Evolutionary conservation across 2,888 invertebrate species (phyloP).

Genomic region (Lasioglossum marginatum): DNA sequence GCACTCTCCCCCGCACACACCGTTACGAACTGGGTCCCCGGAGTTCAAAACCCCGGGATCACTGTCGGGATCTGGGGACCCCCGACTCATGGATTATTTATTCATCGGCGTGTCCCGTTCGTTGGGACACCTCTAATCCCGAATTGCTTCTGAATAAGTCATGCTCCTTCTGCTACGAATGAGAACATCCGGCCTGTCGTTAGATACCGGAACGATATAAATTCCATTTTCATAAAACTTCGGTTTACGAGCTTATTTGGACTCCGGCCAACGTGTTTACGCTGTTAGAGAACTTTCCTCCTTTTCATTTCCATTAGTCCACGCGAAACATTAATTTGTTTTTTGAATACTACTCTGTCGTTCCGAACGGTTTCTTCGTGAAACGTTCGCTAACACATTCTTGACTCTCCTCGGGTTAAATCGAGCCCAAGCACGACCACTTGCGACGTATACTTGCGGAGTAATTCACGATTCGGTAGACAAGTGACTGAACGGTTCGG

Average conservation of each 20-base stretch:
- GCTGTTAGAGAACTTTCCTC: too few species aligned
- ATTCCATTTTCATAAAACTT: not conserved
- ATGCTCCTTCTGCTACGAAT: not conserved
- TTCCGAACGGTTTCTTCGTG: too few species aligned
- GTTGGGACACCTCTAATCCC: constrained; percentile 4
- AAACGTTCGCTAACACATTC: not conserved
- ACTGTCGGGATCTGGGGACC: not conserved
- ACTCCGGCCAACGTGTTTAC: not conserved
- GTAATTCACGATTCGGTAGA: too few species aligned
- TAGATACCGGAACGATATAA: not conserved
- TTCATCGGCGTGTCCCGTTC: constrained; percentile 4
- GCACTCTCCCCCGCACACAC: not conserved
- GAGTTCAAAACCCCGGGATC: not conserved
- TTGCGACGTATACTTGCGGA: too few species aligned
- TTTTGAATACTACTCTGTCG: too few species aligned
- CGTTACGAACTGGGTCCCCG: constrained; percentile 28
- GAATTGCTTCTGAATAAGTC: constrained; percentile 6
- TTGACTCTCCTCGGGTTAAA: not conserved
- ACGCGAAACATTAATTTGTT: not conserved
- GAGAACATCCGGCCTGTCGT: not conserved
- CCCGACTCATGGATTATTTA: not conserved
- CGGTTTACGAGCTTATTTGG: not conserved
- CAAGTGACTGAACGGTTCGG: not conserved
- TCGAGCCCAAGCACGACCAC: not conserved
- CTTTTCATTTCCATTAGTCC: not conserved